Conservation (phyloP, 1,140 invertebrate species). For the Penaeus vannamei region DNA sequence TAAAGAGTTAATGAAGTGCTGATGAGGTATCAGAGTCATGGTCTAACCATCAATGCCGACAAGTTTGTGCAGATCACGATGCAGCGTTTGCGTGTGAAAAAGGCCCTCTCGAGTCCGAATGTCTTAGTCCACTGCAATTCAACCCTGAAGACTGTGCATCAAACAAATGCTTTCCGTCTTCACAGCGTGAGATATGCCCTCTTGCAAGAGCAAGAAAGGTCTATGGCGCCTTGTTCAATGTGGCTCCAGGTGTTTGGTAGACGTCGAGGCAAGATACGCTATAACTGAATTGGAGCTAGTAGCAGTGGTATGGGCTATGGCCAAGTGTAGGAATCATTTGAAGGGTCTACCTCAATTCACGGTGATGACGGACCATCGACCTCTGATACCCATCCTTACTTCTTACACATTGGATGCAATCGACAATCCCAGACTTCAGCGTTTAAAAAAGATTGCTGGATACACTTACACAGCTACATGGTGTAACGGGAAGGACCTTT, state of each 20-base stretch:
- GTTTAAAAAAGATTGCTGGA: not conserved
- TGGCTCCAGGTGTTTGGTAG: conserved; percentile 19
- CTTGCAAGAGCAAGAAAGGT: not conserved
- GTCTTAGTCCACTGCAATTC: no score
- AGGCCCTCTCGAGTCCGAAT: no score
- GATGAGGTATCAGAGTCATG: no score
- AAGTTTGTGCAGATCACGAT: no score
- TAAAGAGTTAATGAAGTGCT: no score
- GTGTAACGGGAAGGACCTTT: not conserved
- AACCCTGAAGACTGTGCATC: not conserved
- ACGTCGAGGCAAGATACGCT: conserved; percentile 9
- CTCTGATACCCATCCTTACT: conserved; percentile 10
- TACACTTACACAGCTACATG: conserved; percentile 4
- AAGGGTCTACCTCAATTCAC: not conserved
- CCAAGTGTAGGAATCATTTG: not conserved
- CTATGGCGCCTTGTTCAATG: not conserved
- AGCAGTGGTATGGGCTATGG: not conserved
- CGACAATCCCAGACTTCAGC: not conserved
- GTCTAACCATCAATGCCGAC: no score
- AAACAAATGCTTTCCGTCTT: not conserved
- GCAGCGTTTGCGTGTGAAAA: no score
- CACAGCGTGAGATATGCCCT: not conserved
- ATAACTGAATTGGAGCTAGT: not conserved
- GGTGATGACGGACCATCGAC: not conserved
- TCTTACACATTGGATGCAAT: not conserved